Evolutionary conservation across 2,888 invertebrate genomes (phyloP), one percentile per base, ranked within the genome.

Genomic region (Aquatica leii): DNA sequence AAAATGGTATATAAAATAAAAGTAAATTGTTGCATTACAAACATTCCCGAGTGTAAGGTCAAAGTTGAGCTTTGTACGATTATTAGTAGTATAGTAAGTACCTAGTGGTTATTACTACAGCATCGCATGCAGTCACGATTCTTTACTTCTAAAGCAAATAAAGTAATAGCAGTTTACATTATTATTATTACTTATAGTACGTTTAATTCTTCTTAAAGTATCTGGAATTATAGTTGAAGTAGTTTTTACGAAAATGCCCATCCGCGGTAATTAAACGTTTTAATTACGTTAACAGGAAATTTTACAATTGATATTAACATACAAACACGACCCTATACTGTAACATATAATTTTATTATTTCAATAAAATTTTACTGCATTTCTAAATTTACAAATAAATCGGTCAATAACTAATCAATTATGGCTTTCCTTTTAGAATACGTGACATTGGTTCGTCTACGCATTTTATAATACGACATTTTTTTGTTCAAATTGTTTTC

Each of bases 401-500:
- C 54, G 24, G 9, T 49, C 48, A 58, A 51, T 46, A 59, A 60
- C 65, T 60, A 68, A 68, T 68, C 64, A 66, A 66, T 66, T 68
- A 65, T 53, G 51, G 52, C 12, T 57, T 48, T 62, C 62, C 54
- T 56, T 59, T 57, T 49, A 49, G 35, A 37, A 52, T 40, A 69
- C 69, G 69, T 69, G 69, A 63, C 65, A 51, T 67, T 61, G 50
- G 18, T 43, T 55, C 51, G 50, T 62, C 59, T 58, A 67, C 63
- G 67, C 59, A 35, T 60, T 65, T 65, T 24, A 18, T 50, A 60
- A 60, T 37, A 59, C 20, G 15, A 15, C 31, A 37, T 35, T 51
- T 41, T 46, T 50, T 35, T 40, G 17, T 51, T 34, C 41, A 56
- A 56, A 40, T 60, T 49, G 15, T 37, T 35, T 18, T 49, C 60